phyloP scores from a whole-genome alignment of 2,888 invertebrate species.

The Morpho achilles region DNA sequence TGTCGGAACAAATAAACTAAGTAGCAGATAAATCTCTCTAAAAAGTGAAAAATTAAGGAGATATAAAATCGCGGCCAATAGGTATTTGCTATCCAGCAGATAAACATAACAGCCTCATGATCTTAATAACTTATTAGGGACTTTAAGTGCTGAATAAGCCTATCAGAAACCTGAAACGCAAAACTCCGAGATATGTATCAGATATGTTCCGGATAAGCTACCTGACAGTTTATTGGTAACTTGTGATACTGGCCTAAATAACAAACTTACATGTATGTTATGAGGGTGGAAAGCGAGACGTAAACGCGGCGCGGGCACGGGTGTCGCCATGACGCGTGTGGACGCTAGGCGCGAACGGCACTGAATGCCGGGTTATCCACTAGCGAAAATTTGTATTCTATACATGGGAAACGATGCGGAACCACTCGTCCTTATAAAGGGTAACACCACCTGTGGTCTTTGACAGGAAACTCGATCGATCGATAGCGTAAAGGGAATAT shows the following conservation, averaged over 20 bases:
- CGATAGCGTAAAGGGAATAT: slow-evolving; percentile 10
- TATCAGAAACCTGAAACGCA: too few relatives aligned
- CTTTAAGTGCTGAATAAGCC: too few relatives aligned
- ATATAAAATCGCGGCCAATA: too few relatives aligned
- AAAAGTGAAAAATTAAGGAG: too few relatives aligned
- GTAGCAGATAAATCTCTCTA: too few relatives aligned
- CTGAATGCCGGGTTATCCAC: slow-evolving; percentile 11
- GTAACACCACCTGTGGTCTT: slow-evolving; percentile 47
- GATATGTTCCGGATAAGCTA: too few relatives aligned
- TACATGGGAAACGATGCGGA: slow-evolving; percentile 29
- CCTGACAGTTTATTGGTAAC: too few relatives aligned
- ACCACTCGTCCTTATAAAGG: slow-evolving; percentile 30
- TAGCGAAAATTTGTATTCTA: slow-evolving; percentile 2
- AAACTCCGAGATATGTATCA: too few relatives aligned
- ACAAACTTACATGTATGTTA: slow-evolving; percentile 66
- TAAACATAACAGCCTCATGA: too few relatives aligned
- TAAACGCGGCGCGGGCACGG: slow-evolving; percentile 62
- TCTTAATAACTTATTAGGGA: too few relatives aligned
- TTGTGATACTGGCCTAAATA: not conserved
- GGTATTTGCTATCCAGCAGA: too few relatives aligned
- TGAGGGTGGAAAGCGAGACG: slow-evolving; percentile 65
- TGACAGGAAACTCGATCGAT: slow-evolving; percentile 29
- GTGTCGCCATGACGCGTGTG: slow-evolving; percentile 48
- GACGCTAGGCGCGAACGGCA: slow-evolving; percentile 35
- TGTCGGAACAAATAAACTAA: too few relatives aligned